Evolutionary conservation across 2,113 vertebrate genomes (phyloP), one percentile per base, ranked within the genome.

Genomic region (Cyphomyrus discorhynchus): DNA sequence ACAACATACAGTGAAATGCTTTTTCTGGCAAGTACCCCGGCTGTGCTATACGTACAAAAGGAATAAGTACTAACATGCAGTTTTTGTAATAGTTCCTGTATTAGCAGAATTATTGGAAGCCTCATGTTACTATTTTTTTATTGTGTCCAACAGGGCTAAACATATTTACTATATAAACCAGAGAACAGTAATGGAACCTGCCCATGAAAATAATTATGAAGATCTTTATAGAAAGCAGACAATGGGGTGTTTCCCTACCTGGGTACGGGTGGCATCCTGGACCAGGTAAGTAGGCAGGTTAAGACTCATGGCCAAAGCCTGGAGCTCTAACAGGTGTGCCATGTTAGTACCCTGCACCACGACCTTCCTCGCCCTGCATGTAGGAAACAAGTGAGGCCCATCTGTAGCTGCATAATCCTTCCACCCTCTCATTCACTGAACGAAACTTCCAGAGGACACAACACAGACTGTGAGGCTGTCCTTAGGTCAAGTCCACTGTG

Each of bases 231-330:
- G 27, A 50, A 27, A 86, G 46, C 3, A 49, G 27, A 58, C 1
- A n/a, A 89, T 31, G 58, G 6, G 49, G 58, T 13, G 56, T 2
- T 46, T 10, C 2, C 88, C 92, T 90, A 97, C 96, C 96, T 97
- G 96, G 86, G 96, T 97, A 11, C 95, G 94, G 27, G 96, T 96
- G n/a, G 96, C 96, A 91, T 97, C 96, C 91, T 96, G 96, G 90
- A 97, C 96, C 91, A 97, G 93, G 90, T 97, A 96, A 0, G 95
- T 95, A 42, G 96, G 96, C 88, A 97, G 93, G 74, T 93, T 96
- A 92, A 96, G 93, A 90, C 95, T 97, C 94, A 96, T 95, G 27
- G 96, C 96, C 91, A 96, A 92, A 19, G 96, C 96, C 90, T 97
- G 96, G 46, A 97, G 93, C 91, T 97, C 96, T 91, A 97, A 91